Evolutionary conservation across 2,888 invertebrate genomes (phyloP).

Genomic region (Drosophila buzzatii): DNA sequence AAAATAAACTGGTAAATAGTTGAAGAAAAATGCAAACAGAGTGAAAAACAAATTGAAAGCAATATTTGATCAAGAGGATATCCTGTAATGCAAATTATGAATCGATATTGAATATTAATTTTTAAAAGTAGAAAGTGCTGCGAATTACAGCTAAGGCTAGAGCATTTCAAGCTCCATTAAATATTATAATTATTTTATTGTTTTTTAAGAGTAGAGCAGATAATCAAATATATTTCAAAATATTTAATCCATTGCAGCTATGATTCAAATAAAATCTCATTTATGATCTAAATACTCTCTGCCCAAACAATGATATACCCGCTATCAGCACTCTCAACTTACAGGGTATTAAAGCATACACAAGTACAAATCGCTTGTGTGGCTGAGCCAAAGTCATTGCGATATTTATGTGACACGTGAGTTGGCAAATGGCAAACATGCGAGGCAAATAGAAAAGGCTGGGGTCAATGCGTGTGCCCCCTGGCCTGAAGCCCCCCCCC

Average conservation of each 20-base stretch:
- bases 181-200: too few relatives aligned
- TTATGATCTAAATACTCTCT: too few relatives aligned
- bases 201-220: too few relatives aligned
- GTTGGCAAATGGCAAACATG: slow-evolving; percentile 49
- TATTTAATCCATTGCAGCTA: too few relatives aligned
- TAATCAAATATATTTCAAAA: too few relatives aligned
- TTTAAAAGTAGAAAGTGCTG: not conserved
- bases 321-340: fast-evolving
- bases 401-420: slow-evolving; percentile 62
- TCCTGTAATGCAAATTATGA: not conserved
- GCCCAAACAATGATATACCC: not conserved
- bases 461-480: slow-evolving; percentile 9
- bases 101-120: too few relatives aligned
- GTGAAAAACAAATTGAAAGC: too few relatives aligned
- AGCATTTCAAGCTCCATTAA: too few relatives aligned
- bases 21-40: slow-evolving; percentile 7
- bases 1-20: slow-evolving; percentile 53
- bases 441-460: slow-evolving; percentile 41
- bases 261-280: too few relatives aligned
- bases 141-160: too few relatives aligned
- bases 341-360: slow-evolving; percentile 21
- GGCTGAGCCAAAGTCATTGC: slow-evolving; percentile 38
- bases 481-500: not conserved
- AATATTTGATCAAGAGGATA: not conserved
- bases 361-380: slow-evolving; percentile 4